A percentile compares a stretch with the other conserved stretches of the same genome.
phyloP scores from a whole-genome alignment of 2,797 vertebrate species.

The Apogon talboti region DNA sequence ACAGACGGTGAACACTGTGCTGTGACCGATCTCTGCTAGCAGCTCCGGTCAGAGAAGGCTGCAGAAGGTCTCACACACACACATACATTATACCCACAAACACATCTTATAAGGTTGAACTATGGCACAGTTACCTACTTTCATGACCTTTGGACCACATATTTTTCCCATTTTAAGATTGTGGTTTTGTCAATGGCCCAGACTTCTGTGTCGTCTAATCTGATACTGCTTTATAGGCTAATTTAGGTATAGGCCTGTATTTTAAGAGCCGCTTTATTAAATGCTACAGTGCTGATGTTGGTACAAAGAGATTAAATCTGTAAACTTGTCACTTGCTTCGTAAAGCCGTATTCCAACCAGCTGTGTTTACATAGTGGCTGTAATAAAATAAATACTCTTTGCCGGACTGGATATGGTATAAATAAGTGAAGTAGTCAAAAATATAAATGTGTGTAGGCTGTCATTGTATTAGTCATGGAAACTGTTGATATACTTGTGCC shows the following conservation, averaged over 20 bases:
- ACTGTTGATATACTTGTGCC: slow-evolving; percentile 18
- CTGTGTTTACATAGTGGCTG: too few relatives aligned
- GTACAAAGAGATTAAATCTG: not conserved
- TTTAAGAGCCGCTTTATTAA: not conserved
- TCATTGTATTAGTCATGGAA: slow-evolving; percentile 31
- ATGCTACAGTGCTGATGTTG: not conserved
- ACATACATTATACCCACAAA: not conserved
- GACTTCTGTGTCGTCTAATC: slow-evolving; percentile 1
- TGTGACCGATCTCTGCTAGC: slow-evolving; percentile 29
- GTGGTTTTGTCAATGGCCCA: not conserved
- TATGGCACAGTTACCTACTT: slow-evolving; percentile 31
- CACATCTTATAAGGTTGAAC: slow-evolving; percentile 20
- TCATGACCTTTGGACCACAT: slow-evolving; percentile 20
- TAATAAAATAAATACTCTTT: slow-evolving; percentile 6
- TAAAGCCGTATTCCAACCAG: not conserved
- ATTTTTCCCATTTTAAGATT: not conserved
- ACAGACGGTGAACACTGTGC: slow-evolving; percentile 41
- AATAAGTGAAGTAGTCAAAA: slow-evolving; percentile 43
- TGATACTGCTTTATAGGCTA: not conserved
- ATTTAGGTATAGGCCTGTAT: not conserved
- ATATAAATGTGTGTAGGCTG: slow-evolving; percentile 44
- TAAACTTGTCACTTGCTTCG: not conserved
- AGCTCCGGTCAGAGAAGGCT: slow-evolving; percentile 21
- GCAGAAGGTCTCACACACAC: slow-evolving; percentile 26
- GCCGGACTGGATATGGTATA: slow-evolving; percentile 27